Base-by-base conservation (phyloP, 2,888 invertebrate species). In the Meandrusa payeni region DNA sequence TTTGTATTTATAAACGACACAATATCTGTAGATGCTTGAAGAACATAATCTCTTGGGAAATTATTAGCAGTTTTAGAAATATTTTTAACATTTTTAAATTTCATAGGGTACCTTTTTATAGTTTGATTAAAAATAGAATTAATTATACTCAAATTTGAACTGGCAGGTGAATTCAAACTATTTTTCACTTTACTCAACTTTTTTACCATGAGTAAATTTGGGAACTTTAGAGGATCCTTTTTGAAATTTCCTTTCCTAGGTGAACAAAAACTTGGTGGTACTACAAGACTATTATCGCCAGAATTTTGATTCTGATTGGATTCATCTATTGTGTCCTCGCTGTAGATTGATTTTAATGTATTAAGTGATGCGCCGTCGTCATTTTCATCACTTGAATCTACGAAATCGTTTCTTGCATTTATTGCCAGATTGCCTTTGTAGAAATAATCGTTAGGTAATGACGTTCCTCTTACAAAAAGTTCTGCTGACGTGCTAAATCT, bases 361-460 rank as follows among this genome's bases (percentile, higher is more conserved):
- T 65, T 57, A 1, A 77, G 52, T 20, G 66, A 51, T 2, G 47
- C 48, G 51, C 63, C 57, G 5, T 76, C 55, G 23, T 79, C 72
- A 6, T 49, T 52, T 42, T 63, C 61, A 48, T 67, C 66, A n/a
- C 52, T 60, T 28, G 74, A 63, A 20, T 66, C 57, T 0, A 56
- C 50, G 24, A 65, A 48, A 2, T 59, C 52, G 15, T 62, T 64
- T 0, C 58, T 59, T 52, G 69, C 66, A 27, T 63, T 56, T 15
- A 72, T 50, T 51, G 68, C 52, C 36, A 76, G 53, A 20, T 61
- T 61, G 7, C 79, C 80, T 61, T 51, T 76, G 46, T 74, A 77
- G 51, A 87, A 87, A 49, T 86, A 87, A 6, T 76, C 69, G 3
- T 47, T 29, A 2, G 76, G 76, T 29, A 87, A 53, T 1, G 64